A percentile compares a stretch with the other conserved stretches of the same genome.
These are phyloP conservation scores for Actenoides hombroni DNA, from an alignment of 2,113 vertebrate species.

Conservation along the genomic window DNA sequence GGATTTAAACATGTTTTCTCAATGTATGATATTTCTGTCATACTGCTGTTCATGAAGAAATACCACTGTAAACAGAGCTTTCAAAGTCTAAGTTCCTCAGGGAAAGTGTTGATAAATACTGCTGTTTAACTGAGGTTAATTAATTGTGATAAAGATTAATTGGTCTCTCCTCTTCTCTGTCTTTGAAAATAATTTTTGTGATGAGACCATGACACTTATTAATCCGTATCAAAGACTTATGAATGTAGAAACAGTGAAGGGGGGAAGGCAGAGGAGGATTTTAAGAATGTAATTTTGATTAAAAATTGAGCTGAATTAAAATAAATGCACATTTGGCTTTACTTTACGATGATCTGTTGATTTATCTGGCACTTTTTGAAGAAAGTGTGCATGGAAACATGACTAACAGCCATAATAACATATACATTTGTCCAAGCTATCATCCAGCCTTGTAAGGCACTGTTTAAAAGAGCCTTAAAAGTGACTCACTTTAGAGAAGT, in stretches of 20 bases:
- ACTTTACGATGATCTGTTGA: background rate
- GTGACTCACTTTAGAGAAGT: background rate
- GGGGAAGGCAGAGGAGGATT: background rate
- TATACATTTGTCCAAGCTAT: background rate
- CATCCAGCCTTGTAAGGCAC: background rate
- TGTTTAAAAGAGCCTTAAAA: background rate
- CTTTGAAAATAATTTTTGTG: background rate
- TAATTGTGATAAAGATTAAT: constrained; percentile 24
- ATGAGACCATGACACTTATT: constrained; percentile 23
- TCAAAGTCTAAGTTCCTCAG: background rate
- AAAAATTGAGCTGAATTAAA: background rate
- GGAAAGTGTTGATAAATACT: constrained; percentile 6
- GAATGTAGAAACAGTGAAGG: background rate
- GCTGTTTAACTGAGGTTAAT: constrained; percentile 34
- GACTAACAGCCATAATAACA: background rate
- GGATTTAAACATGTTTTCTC: background rate
- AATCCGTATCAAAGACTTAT: background rate
- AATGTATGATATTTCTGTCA: background rate
- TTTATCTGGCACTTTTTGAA: background rate
- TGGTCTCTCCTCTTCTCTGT: background rate
- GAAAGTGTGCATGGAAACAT: background rate
- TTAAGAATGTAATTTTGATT: background rate
- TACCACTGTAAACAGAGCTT: background rate
- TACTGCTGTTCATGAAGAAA: background rate
- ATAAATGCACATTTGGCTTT: background rate